Percentiles rank a stretch among this genome's conserved stretches.
Evolutionary conservation across 2,797 vertebrate species (phyloP).

Genomic region (Gastrophryne carolinensis): DNA sequence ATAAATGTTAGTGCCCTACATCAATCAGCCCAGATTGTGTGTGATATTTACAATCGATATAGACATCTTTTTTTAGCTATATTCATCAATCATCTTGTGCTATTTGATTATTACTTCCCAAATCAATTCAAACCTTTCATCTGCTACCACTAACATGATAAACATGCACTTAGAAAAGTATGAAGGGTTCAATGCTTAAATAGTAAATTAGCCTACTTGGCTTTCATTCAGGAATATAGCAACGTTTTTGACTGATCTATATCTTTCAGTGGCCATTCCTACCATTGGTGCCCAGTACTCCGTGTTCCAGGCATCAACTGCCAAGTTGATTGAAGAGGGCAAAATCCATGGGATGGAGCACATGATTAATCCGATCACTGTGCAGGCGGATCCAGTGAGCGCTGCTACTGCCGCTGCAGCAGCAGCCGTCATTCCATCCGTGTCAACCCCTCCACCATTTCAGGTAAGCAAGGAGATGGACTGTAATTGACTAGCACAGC

Average conservation of each 20-base stretch:
- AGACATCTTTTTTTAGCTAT: constrained; percentile 3
- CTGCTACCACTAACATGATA: constrained; percentile 44
- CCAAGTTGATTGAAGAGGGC: constrained; percentile 93
- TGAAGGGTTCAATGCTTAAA: not conserved
- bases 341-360: constrained; percentile 94
- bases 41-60: constrained; percentile 5
- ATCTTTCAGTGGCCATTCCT: constrained; percentile 83
- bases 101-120: constrained; percentile 38
- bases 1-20: too few species aligned
- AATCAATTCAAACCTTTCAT: constrained; percentile 37
- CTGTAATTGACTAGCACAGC: too few species aligned
- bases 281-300: constrained; percentile 89
- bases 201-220: too few species aligned
- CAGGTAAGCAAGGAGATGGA: constrained; percentile 78
- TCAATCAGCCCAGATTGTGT: constrained; percentile 24
- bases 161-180: not conserved
- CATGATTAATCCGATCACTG: constrained; percentile 88
- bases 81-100: constrained; percentile 30
- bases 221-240: too few species aligned
- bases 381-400: constrained; percentile 84
- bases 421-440: constrained; percentile 79
- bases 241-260: constrained; percentile 19
- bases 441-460: constrained; percentile 93
- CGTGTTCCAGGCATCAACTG: constrained; percentile 82
- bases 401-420: constrained; percentile 67